Conservation (phyloP, 53 echinoderm and acorn worm genomes). For the Pentamera pediparva region DNA sequence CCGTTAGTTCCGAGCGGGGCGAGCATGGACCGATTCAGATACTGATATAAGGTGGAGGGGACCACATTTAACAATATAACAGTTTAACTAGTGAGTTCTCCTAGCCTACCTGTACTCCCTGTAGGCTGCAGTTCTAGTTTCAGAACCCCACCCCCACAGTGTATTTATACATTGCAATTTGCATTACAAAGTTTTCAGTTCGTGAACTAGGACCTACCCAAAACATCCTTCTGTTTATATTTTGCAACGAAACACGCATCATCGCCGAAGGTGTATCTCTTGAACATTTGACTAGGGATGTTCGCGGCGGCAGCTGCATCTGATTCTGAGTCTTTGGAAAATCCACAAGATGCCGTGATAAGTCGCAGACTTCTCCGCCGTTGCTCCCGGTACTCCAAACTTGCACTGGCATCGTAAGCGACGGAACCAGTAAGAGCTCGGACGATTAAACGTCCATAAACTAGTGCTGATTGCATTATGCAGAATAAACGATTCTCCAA, state of each 20-base stretch:
- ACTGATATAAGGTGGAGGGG: no score
- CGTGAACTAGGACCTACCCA: not conserved
- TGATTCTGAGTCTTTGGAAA: slow-evolving; percentile 60
- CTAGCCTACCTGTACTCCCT: not conserved
- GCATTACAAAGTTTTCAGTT: not conserved
- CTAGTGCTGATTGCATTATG: slow-evolving; percentile 95
- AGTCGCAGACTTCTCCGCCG: slow-evolving; percentile 53
- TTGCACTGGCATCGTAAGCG: slow-evolving; percentile 88
- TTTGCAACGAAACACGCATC: slow-evolving; percentile 97
- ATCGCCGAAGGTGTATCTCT: slow-evolving; percentile 90
- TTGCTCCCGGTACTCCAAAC: slow-evolving; percentile 54
- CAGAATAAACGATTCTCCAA: no score
- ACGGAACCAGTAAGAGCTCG: slow-evolving; percentile 85
- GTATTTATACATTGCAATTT: not conserved
- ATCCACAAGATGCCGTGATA: slow-evolving; percentile 91
- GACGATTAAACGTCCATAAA: slow-evolving; percentile 82
- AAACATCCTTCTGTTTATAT: slow-evolving; percentile 73
- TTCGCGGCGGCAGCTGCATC: slow-evolving; percentile 48
- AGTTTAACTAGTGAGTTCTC: not conserved
- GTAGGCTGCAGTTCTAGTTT: not conserved
- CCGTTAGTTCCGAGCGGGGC: no score
- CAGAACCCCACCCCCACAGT: not conserved
- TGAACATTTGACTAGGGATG: slow-evolving; percentile 57
- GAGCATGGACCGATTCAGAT: no score
- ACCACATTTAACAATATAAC: not conserved